A percentile compares a stretch with the other conserved stretches of the same genome.
phyloP scores from a whole-genome alignment of 2,113 vertebrate species.

The Gymnocephalus cernua region DNA sequence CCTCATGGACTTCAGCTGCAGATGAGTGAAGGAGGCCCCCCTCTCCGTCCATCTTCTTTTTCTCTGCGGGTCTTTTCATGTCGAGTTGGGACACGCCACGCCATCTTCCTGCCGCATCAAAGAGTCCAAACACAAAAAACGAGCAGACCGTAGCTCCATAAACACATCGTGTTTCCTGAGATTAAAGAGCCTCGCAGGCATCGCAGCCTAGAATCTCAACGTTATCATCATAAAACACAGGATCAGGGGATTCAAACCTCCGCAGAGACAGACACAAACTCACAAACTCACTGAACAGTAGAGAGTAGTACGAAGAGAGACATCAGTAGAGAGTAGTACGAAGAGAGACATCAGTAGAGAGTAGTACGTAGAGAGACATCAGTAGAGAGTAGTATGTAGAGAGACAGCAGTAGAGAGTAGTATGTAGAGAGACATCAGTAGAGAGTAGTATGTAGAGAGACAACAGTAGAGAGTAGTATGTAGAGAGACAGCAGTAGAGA shows the following conservation, averaged over 20 bases:
- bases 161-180: not conserved
- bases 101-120: conserved; percentile 67
- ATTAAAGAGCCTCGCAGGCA: not conserved
- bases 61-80: conserved; percentile 35
- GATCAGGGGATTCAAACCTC: not conserved
- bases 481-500: no score
- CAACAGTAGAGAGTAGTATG: no score
- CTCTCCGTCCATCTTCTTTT: not conserved
- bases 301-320: no score
- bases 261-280: not conserved
- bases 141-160: not conserved
- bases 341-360: no score
- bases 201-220: not conserved
- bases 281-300: no score
- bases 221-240: not conserved
- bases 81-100: conserved; percentile 73
- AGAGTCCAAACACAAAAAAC: conserved; percentile 4
- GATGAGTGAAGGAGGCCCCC: not conserved
- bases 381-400: no score
- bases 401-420: no score
- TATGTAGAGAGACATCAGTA: no score
- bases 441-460: no score
- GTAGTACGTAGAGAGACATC: no score
- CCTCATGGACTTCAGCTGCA: no score
- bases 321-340: no score